These are phyloP conservation scores for Standfussiana lucernea DNA, from an alignment of 2,888 invertebrate genomes.

Conservation along the genomic window DNA sequence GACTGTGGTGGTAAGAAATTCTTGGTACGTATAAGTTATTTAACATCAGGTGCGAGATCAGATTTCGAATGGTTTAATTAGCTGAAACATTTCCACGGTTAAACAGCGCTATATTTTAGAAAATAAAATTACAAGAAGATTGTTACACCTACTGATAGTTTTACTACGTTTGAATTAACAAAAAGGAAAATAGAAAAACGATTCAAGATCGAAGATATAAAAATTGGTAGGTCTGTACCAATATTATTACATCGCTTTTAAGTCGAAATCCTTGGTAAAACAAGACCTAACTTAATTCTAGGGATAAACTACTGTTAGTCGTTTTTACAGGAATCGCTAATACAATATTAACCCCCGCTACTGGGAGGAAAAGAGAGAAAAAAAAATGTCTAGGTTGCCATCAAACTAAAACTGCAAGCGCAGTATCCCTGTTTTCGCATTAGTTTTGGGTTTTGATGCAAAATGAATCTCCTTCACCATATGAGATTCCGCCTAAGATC, in stretches of 20 bases:
- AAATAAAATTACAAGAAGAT: background rate
- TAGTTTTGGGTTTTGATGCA: conserved; percentile 24
- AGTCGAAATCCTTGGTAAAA: background rate
- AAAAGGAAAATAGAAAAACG: background rate
- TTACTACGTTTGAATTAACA: background rate
- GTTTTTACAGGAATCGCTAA: background rate
- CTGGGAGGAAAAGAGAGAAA: background rate
- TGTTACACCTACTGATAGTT: background rate
- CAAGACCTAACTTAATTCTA: background rate
- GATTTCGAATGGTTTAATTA: background rate
- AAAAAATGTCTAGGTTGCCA: background rate
- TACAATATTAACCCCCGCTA: background rate
- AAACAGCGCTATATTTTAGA: background rate
- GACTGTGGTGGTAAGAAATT: background rate
- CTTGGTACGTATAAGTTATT: conserved; percentile 3
- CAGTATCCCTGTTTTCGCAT: conserved; percentile 30
- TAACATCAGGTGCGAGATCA: background rate
- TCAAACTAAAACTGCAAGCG: conserved; percentile 27
- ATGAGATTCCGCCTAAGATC: background rate
- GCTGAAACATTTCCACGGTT: background rate
- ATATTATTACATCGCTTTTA: background rate
- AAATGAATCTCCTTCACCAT: background rate
- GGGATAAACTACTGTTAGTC: background rate
- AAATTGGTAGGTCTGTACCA: background rate
- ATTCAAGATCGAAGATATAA: background rate